Percentiles rank a stretch among this genome's conserved stretches.
Evolutionary conservation across 2,888 invertebrate genomes (phyloP).

Genomic region (Dioctria linearis): DNA sequence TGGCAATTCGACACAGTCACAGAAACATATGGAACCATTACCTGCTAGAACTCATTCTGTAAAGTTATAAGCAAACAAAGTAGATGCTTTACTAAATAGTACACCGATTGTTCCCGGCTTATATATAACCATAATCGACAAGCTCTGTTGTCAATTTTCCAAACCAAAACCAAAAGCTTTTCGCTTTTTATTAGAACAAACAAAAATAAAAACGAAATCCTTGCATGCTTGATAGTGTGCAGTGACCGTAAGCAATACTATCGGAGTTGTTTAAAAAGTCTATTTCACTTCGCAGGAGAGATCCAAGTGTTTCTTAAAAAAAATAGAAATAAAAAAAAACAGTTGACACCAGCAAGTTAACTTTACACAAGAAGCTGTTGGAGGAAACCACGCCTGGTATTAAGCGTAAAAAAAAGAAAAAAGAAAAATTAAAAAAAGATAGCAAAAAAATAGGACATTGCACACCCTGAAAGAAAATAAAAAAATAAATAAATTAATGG

Average conservation of each 20-base stretch:
- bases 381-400: conserved; percentile 8
- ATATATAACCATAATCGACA: too few species aligned
- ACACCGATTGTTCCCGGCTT: too few species aligned
- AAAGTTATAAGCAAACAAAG: too few species aligned
- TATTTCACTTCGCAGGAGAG: conserved; percentile 9
- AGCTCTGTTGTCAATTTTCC: too few species aligned
- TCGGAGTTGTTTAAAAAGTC: conserved; percentile 21
- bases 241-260: conserved; percentile 23
- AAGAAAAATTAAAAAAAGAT: too few species aligned
- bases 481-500: neutral
- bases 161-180: too few species aligned
- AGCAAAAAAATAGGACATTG: neutral
- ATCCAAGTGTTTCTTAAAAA: conserved; percentile 11
- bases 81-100: too few species aligned
- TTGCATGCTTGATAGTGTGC: neutral
- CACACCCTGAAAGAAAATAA: neutral
- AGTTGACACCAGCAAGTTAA: conserved; percentile 13
- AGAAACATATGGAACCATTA: too few species aligned
- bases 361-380: neutral
- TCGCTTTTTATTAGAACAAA: too few species aligned
- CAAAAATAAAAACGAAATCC: too few species aligned
- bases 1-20: too few species aligned
- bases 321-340: neutral
- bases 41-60: too few species aligned
- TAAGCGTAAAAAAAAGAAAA: neutral